Conservation (phyloP, 2,113 vertebrate species). For the Hiodon tergisus region DNA sequence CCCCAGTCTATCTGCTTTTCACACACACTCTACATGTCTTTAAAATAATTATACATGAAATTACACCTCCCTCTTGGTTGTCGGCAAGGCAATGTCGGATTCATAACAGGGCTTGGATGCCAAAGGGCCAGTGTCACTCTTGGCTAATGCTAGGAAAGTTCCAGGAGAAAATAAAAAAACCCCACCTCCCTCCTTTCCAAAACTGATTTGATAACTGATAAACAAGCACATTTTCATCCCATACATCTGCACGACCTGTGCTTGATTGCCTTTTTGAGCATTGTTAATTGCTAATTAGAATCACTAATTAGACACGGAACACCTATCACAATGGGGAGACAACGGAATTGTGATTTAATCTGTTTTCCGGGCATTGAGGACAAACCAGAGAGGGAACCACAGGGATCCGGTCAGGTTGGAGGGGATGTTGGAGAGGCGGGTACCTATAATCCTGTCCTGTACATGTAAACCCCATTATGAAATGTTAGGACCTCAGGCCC, state of each 20-base stretch:
- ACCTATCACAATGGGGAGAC: slow-evolving; percentile 49
- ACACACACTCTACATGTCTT: too few relatives aligned
- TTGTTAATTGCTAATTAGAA: slow-evolving; percentile 67
- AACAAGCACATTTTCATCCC: slow-evolving; percentile 50
- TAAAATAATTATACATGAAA: background rate
- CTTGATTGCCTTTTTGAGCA: slow-evolving; percentile 62
- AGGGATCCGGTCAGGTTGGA: too few relatives aligned
- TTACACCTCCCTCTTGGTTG: background rate
- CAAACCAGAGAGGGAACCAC: background rate
- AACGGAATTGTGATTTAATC: slow-evolving; percentile 10
- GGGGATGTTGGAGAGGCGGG: background rate
- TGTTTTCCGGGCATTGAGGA: background rate
- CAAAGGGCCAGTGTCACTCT: slow-evolving; percentile 11
- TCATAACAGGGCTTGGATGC: background rate
- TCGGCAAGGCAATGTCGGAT: background rate
- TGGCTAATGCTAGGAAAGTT: background rate
- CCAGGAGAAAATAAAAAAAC: slow-evolving; percentile 17
- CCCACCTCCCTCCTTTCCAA: slow-evolving; percentile 31
- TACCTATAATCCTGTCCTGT: too few relatives aligned
- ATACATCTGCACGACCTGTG: slow-evolving; percentile 47
- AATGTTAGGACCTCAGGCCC: too few relatives aligned
- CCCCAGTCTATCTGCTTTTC: too few relatives aligned
- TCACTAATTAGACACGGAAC: slow-evolving; percentile 32
- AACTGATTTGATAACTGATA: slow-evolving; percentile 48
- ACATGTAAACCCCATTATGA: too few relatives aligned